Conservation (phyloP, 64 coral and sea anemone genomes). For the Trachythela sp. region DNA sequence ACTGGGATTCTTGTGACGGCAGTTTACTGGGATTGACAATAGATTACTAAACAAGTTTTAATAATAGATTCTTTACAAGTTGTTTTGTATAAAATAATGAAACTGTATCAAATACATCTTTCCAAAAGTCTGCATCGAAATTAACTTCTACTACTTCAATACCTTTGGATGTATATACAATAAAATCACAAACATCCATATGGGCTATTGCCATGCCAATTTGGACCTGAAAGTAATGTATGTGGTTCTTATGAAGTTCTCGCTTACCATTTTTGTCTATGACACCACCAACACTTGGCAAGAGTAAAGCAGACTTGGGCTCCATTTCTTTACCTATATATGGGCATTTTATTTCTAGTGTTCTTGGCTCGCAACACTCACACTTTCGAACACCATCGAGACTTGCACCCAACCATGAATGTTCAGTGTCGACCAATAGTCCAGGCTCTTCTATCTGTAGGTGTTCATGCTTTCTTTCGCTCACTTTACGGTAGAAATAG, state of each 20-base stretch:
- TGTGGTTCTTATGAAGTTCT: too few species aligned
- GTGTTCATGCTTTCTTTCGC: too few species aligned
- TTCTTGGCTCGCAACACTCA: too few species aligned
- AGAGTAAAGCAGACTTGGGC: conserved; percentile 49
- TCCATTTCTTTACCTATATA: too few species aligned
- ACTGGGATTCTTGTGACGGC: too few species aligned
- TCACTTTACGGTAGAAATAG: background rate
- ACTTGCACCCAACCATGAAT: conserved; percentile 57
- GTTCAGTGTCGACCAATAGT: conserved; percentile 29
- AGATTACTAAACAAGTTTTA: conserved; percentile 26
- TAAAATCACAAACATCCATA: conserved; percentile 56
- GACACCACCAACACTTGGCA: conserved; percentile 38
- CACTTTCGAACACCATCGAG: conserved; percentile 56
- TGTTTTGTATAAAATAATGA: conserved; percentile 32
- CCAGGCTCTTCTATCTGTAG: too few species aligned
- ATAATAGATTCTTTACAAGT: conserved; percentile 49
- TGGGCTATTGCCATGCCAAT: conserved; percentile 50
- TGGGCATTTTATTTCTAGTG: too few species aligned
- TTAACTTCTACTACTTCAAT: conserved; percentile 42
- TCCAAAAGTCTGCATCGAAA: conserved; percentile 50
- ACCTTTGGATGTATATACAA: conserved; percentile 47
- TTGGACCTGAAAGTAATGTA: conserved; percentile 57
- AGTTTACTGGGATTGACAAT: too few species aligned
- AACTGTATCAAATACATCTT: conserved; percentile 45
- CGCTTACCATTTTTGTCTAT: conserved; percentile 3